Evolutionary conservation across 2,888 invertebrate genomes (phyloP).

Genomic region (Phymatocera aterrima): DNA sequence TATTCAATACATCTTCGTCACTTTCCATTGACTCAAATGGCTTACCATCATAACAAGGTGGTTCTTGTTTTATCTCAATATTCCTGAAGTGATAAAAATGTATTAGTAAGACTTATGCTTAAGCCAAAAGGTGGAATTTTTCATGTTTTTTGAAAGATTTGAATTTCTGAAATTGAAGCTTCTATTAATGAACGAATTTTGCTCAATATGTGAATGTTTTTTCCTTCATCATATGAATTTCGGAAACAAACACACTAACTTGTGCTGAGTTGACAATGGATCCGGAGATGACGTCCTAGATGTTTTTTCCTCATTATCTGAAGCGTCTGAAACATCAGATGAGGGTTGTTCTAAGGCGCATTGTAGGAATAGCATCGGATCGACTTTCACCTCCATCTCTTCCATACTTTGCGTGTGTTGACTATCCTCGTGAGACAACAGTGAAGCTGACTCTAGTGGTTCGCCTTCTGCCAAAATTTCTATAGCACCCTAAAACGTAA

Average conservation of each 20-base stretch:
- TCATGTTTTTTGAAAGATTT: not conserved
- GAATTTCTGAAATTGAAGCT: not conserved
- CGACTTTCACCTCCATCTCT: slow-evolving; percentile 83
- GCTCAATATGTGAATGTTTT: not conserved
- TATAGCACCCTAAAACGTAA: slow-evolving; percentile 61
- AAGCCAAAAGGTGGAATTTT: not conserved
- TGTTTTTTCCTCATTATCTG: slow-evolving; percentile 70
- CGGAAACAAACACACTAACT: slow-evolving; percentile 59
- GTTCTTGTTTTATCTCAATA: slow-evolving; percentile 54
- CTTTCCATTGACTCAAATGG: slow-evolving; percentile 49
- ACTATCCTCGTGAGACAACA: slow-evolving; percentile 56
- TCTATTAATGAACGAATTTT: not conserved
- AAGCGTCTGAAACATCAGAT: slow-evolving; percentile 66
- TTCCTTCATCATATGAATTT: slow-evolving; percentile 13
- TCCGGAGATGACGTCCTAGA: slow-evolving; percentile 55
- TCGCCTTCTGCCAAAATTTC: slow-evolving; percentile 65
- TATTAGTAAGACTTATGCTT: not conserved
- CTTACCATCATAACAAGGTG: slow-evolving; percentile 46
- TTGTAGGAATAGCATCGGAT: slow-evolving; percentile 83
- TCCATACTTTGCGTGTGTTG: slow-evolving; percentile 65
- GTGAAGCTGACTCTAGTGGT: slow-evolving; percentile 55
- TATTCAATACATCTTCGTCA: slow-evolving; percentile 49
- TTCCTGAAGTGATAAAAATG: slow-evolving; percentile 6
- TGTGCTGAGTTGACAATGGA: slow-evolving; percentile 58
- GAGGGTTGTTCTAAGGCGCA: slow-evolving; percentile 75